A percentile compares a stretch with the other conserved stretches of the same genome.
Conservation (phyloP, 1,140 invertebrate species). For the Lepidurus apus region DNA sequence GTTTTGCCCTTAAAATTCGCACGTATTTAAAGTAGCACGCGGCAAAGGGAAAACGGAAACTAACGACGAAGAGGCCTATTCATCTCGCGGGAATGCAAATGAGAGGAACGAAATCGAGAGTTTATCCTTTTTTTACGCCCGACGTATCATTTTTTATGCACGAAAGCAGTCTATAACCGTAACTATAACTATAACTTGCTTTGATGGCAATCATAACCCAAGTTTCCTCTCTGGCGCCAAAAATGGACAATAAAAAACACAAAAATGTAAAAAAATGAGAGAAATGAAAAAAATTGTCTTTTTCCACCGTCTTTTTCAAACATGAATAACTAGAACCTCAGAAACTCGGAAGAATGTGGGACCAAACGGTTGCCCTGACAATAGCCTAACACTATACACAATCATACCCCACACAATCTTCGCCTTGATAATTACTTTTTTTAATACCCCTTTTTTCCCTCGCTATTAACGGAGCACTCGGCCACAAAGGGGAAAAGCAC, state of each 20-base stretch:
- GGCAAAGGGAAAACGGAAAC: not conserved
- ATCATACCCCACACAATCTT: not conserved
- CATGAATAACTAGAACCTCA: not conserved
- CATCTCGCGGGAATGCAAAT: not conserved
- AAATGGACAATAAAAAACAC: not conserved
- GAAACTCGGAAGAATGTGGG: not conserved
- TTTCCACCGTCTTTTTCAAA: not conserved
- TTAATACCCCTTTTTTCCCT: not conserved
- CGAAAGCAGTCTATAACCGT: not conserved
- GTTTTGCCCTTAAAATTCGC: not conserved
- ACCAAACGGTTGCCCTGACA: slow-evolving; percentile 1
- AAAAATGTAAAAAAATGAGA: not conserved
- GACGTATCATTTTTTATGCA: not conserved
- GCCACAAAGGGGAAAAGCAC: not conserved
- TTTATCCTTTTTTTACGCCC: not conserved
- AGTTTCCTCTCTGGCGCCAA: not conserved
- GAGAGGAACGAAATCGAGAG: not conserved
- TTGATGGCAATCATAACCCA: not conserved
- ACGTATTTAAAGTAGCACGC: slow-evolving; percentile 4
- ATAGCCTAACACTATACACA: not conserved
- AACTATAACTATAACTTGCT: not conserved
- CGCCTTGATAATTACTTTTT: slow-evolving; percentile 8
- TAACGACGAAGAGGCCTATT: not conserved
- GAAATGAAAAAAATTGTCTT: too few relatives aligned
- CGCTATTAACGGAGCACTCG: not conserved